These are phyloP conservation scores for Mythimna lalbum DNA, from an alignment of 2,888 invertebrate genomes.

Conservation along the genomic window DNA sequence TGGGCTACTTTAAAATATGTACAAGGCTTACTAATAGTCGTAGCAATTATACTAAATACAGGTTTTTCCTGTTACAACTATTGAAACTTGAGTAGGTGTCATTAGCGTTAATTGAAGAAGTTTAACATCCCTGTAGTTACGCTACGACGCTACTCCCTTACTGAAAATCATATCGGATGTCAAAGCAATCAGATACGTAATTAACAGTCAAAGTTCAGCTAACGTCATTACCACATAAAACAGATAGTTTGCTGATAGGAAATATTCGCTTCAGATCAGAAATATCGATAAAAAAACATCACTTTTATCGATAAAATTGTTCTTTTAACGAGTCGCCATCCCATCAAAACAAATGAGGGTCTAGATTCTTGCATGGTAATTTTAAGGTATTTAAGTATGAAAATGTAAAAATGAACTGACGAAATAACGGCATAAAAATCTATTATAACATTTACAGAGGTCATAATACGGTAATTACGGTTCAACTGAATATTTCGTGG, in stretches of 20 bases:
- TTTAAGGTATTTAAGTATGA: conserved; percentile 56
- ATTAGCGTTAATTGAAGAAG: conserved; percentile 43
- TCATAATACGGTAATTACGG: conserved; percentile 63
- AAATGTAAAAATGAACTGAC: conserved; percentile 73
- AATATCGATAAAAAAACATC: conserved; percentile 6
- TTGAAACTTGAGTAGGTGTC: conserved; percentile 2
- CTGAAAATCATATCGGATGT: conserved; percentile 54
- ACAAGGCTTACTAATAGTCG: not conserved
- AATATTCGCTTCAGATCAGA: conserved; percentile 2
- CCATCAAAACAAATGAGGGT: conserved; percentile 66
- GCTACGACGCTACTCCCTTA: conserved; percentile 23
- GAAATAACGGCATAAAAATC: conserved; percentile 68
- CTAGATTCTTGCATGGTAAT: conserved; percentile 61
- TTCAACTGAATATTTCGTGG: conserved; percentile 63
- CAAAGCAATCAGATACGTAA: conserved; percentile 46
- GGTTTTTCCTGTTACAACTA: not conserved
- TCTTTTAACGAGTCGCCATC: conserved; percentile 12
- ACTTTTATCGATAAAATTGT: conserved; percentile 21
- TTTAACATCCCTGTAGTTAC: conserved; percentile 35
- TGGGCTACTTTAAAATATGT: not conserved
- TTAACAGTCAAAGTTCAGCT: conserved; percentile 56
- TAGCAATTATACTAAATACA: not conserved
- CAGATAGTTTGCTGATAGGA: conserved; percentile 8
- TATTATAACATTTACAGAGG: conserved; percentile 60
- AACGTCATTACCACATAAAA: conserved; percentile 23